These are phyloP conservation scores for Xanthia icteritia DNA, from an alignment of 2,888 invertebrate genomes.

Conservation along the genomic window DNA sequence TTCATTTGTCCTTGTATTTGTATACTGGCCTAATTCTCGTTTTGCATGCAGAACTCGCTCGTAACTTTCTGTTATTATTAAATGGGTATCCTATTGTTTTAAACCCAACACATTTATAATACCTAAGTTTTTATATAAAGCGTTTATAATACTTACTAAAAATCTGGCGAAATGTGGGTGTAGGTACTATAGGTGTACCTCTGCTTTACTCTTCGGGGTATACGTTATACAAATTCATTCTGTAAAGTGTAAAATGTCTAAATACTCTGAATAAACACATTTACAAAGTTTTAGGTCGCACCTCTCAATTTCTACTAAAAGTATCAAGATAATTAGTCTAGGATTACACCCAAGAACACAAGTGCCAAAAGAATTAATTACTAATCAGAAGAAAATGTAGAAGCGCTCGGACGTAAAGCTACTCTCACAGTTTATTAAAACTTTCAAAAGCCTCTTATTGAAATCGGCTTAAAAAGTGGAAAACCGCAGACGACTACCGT, in stretches of 20 bases:
- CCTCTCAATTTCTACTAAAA: conserved; percentile 16
- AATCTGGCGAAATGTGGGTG: too few relatives aligned
- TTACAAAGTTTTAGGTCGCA: conserved; percentile 5
- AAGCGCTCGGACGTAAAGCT: conserved; percentile 52
- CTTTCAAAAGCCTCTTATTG: conserved; percentile 72
- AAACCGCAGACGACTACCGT: conserved; percentile 64
- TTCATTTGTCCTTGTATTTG: conserved; percentile 45
- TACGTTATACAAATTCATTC: too few relatives aligned
- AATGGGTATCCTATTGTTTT: not conserved
- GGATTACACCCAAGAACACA: conserved; percentile 26
- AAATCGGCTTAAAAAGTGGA: conserved; percentile 70
- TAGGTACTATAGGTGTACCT: too few relatives aligned
- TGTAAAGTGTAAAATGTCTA: too few relatives aligned
- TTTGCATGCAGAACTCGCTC: conserved; percentile 25
- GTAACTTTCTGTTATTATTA: conserved; percentile 17
- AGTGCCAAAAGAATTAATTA: conserved; percentile 35
- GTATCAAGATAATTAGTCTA: conserved; percentile 19
- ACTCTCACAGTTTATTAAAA: conserved; percentile 70
- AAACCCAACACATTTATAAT: not conserved
- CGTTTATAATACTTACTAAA: not conserved
- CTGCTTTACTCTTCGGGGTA: too few relatives aligned
- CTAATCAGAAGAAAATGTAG: conserved; percentile 47
- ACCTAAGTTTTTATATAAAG: not conserved
- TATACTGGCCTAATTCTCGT: conserved; percentile 43
- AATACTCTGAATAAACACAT: not conserved